Evolutionary conservation across 2,113 vertebrate genomes (phyloP).

Genomic region (Pongo pygmaeus): DNA sequence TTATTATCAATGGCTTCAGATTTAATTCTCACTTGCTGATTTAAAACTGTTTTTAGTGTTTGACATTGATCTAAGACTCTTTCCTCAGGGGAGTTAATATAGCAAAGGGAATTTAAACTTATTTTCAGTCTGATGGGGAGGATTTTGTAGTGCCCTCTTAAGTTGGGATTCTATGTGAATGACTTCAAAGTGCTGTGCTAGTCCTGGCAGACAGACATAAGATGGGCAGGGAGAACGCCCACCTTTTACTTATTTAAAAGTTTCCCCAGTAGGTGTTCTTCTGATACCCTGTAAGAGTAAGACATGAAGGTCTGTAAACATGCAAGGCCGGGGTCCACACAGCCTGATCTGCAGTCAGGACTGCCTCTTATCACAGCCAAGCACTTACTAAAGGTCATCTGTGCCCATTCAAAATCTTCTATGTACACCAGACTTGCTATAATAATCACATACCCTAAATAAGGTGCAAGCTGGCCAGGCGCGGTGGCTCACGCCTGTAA

Average conservation of each 20-base stretch:
- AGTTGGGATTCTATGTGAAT: not conserved
- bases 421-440: not conserved
- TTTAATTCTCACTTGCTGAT: not conserved
- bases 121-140: not conserved
- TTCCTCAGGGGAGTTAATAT: not conserved
- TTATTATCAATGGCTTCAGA: not conserved
- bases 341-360: not conserved
- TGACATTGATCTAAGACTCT: not conserved
- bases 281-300: not conserved
- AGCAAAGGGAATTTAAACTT: not conserved
- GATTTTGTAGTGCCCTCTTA: not conserved
- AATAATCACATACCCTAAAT: not conserved
- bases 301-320: not conserved
- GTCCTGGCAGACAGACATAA: not conserved
- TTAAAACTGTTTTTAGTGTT: not conserved
- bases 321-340: not conserved
- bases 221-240: fast-evolving
- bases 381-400: not conserved
- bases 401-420: not conserved
- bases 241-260: not conserved
- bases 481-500: too few relatives aligned
- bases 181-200: not conserved
- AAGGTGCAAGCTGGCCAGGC: not conserved
- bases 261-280: not conserved
- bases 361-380: not conserved